phyloP scores from a whole-genome alignment of 1,140 invertebrate genomes.

The Stenopsyche tienmushanensis region DNA sequence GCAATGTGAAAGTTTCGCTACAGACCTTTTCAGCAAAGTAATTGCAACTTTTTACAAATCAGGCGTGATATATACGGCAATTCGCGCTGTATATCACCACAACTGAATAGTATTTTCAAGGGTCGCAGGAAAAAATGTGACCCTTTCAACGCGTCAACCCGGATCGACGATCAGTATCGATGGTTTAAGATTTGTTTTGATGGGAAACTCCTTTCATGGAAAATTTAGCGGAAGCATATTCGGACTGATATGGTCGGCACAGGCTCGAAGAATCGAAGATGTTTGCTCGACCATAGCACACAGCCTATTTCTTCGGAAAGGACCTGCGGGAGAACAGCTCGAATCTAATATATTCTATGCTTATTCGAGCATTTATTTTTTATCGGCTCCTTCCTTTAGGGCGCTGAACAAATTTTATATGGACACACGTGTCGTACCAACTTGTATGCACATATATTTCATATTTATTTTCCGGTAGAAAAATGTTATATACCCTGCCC shows the following conservation, averaged over 20 bases:
- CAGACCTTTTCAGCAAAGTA: not conserved
- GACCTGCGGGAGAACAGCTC: not conserved
- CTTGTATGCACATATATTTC: not conserved
- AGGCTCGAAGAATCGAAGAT: slow-evolving; percentile 2
- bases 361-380: slow-evolving; percentile 17
- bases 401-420: not conserved
- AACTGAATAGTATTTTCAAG: not conserved
- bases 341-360: slow-evolving; percentile 16
- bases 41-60: not conserved
- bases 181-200: not conserved
- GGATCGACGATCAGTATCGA: not conserved
- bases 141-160: not conserved
- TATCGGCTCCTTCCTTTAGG: not conserved
- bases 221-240: slow-evolving; percentile 23
- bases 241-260: not conserved
- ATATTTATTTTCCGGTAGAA: not conserved
- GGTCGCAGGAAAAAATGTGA: not conserved
- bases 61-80: not conserved
- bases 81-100: not conserved
- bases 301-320: slow-evolving; percentile 1
- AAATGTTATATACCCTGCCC: not conserved
- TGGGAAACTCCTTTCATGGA: slow-evolving; percentile 1
- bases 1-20: too few relatives aligned
- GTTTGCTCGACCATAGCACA: not conserved
- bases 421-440: not conserved